phyloP scores from a whole-genome alignment of 2,113 vertebrate species.

The Gasterosteus nipponicus region DNA sequence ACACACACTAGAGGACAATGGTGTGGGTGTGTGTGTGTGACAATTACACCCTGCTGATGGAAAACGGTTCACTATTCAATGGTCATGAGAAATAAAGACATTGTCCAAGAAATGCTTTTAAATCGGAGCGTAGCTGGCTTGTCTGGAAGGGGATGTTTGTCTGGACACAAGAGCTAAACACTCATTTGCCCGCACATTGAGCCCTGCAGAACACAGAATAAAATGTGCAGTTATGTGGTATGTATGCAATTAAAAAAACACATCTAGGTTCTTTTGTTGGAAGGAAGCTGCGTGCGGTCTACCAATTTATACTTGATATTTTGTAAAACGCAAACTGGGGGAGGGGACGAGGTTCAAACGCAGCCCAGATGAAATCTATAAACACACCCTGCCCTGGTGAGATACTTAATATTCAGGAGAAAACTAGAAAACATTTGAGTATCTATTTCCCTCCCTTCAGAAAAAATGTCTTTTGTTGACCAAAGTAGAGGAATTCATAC shows the following conservation, averaged over 20 bases:
- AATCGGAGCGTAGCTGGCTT: slow-evolving; percentile 34
- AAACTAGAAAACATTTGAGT: neutral
- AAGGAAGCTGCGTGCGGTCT: slow-evolving; percentile 47
- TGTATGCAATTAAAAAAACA: neutral
- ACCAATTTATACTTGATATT: slow-evolving; percentile 54
- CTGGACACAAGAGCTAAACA: slow-evolving; percentile 10
- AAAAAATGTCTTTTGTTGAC: neutral
- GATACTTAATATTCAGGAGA: slow-evolving; percentile 35
- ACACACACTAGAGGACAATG: slow-evolving; percentile 45
- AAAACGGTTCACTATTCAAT: slow-evolving; percentile 53
- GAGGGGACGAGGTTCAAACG: slow-evolving; percentile 59
- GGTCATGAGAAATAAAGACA: slow-evolving; percentile 59
- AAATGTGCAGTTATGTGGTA: slow-evolving; percentile 1
- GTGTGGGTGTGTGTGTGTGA: slow-evolving; percentile 46
- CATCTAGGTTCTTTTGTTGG: slow-evolving; percentile 20
- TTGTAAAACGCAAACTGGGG: slow-evolving; percentile 49
- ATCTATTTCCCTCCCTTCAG: neutral
- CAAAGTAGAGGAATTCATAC: neutral
- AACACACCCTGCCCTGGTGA: slow-evolving; percentile 19
- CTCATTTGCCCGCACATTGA: slow-evolving; percentile 28
- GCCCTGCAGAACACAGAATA: neutral
- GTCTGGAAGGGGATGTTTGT: slow-evolving; percentile 11
- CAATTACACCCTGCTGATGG: slow-evolving; percentile 57
- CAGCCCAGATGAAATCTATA: slow-evolving; percentile 36
- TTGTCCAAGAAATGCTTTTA: slow-evolving; percentile 42